Base-by-base conservation (phyloP, 2,888 invertebrate species). In the Cheilosia pagana region DNA sequence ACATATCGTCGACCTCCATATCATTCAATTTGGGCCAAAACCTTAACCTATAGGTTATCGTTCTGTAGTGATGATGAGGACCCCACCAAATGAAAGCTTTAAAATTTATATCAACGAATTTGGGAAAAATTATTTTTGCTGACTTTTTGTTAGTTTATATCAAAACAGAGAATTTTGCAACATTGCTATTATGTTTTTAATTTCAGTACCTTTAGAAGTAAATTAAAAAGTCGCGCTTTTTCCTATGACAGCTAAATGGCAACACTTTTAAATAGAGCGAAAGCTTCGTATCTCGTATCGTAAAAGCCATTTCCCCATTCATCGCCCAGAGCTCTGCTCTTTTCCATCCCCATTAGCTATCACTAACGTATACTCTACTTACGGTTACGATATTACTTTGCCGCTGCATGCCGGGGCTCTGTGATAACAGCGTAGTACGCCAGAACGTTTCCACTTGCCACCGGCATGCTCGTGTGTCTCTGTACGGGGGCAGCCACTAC, bases 281-380 rank as follows among this genome's bases (percentile, higher is more conserved):
- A 82, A 68, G 71, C 72, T 78, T 16, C 7, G 2, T 2, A 72
- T 41, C 5, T 77, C 77, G 82, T 82, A 82, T 77, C 77, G 82
- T 82, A 82, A 77, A 62, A 62, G 72, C 62, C 57, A 31, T 39
- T 12, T 50, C 35, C 41, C 28, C 35, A 31, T 3, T 23, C 4
- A 45, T 48, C 31, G 12, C 50, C 39, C 14, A 28, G 21, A 41
- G 23, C 41, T 28, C 45, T 72, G 72, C 62, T 72, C 43, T 14
- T 28, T 14, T 35, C 3, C 12, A 35, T 35, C 12, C 3, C 3
- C 3, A 35, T 12, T 8, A 5, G 25, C 25, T n/a, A n/a, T n/a
- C 25, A 25, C 25, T 3, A 4, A 25, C 25, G 3, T 23, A 3
- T 23, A 23, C 43, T 8, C 4, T 39, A 19, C 25, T n/a, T 25